These are phyloP conservation scores for cattle (Bos taurus) DNA, from an alignment of 2,113 vertebrate species.

Conservation along the genomic window ARS-UCD2.0 NC_037330.1:21471001-21471500, in stretches of 20 bases:
- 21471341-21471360: not conserved
- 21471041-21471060: slow-evolving; percentile 64
- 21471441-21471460: slow-evolving; percentile 85
- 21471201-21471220: slow-evolving; percentile 85
- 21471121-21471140: not conserved
- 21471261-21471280: slow-evolving; percentile 90
- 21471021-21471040: slow-evolving; percentile 89
- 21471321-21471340: not conserved
- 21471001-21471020: slow-evolving; percentile 92
- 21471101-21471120: not conserved
- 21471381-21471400: not conserved
- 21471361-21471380: not conserved
- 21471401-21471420: not conserved
- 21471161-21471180: not conserved
- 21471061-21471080: not conserved
- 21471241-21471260: slow-evolving; percentile 88
- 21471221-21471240: slow-evolving; percentile 81
- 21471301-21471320: not conserved
- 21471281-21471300: slow-evolving; percentile 85
- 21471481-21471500: slow-evolving; percentile 86
- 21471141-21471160: not conserved
- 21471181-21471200: slow-evolving; percentile 76
- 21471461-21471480: slow-evolving; percentile 93
- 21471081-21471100: not conserved
- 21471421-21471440: not conserved